Conservation (phyloP, 1,140 invertebrate genomes). For the Brachionus rubens region DNA sequence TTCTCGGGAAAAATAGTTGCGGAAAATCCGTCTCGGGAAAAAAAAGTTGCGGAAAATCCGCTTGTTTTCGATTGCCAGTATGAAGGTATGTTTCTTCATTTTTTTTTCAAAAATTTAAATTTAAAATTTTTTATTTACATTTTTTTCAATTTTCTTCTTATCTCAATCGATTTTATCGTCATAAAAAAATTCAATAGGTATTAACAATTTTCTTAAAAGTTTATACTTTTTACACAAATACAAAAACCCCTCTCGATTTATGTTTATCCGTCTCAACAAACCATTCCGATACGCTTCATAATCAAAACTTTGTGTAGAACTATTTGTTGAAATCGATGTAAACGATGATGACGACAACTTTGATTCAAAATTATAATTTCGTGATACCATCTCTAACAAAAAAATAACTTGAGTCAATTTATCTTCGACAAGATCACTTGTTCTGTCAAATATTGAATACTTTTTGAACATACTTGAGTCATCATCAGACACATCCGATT, state of each 20-base stretch:
- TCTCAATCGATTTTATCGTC: neutral
- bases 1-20: too few species aligned
- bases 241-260: constrained; percentile 12
- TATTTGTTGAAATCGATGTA: neutral
- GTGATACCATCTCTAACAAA: neutral
- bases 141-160: neutral
- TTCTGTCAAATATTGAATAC: constrained; percentile 3
- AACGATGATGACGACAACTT: neutral
- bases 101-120: too few species aligned
- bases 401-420: neutral
- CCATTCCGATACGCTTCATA: neutral
- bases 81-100: too few species aligned
- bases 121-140: neutral
- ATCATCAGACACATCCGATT: constrained; percentile 13
- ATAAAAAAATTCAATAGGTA: constrained; percentile 40
- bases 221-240: constrained; percentile 17
- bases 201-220: constrained; percentile 7
- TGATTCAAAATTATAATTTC: neutral
- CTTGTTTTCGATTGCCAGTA: too few species aligned
- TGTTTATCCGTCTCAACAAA: neutral
- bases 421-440: constrained; percentile 24
- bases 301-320: neutral
- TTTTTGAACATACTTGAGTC: neutral
- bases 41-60: too few species aligned
- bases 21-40: too few species aligned